Conservation (phyloP, 1,140 invertebrate genomes). For the Magallana gigas region DNA sequence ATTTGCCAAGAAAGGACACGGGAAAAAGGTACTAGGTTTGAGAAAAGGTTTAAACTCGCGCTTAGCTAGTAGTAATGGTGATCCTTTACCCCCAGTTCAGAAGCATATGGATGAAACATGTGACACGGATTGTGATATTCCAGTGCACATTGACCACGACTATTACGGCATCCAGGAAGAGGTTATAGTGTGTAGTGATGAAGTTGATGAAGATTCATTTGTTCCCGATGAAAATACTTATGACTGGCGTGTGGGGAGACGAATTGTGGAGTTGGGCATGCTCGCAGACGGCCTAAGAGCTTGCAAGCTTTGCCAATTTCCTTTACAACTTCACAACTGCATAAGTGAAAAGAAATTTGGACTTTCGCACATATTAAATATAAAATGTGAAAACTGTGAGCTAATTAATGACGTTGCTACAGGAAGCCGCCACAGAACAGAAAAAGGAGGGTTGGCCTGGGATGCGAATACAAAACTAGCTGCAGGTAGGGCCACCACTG, state of each 20-base stretch:
- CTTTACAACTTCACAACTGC: too few species aligned
- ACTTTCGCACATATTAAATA: background rate
- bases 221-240: background rate
- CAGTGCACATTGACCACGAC: background rate
- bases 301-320: too few species aligned
- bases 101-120: background rate
- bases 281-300: background rate
- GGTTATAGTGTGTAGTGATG: background rate
- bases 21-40: background rate
- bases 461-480: constrained; percentile 39
- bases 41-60: background rate
- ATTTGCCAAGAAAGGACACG: background rate
- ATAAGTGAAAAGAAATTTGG: background rate
- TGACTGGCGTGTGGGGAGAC: background rate
- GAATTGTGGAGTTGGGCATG: background rate
- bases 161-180: background rate
- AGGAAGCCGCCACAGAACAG: constrained; percentile 17
- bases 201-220: background rate
- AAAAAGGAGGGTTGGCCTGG: constrained; percentile 15
- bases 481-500: constrained; percentile 17
- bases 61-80: background rate
- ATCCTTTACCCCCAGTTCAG: background rate
- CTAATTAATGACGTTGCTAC: background rate
- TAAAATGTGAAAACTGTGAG: background rate
- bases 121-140: background rate